Evolutionary conservation across 1,140 invertebrate genomes (phyloP).

Genomic region (Dermatophagoides farinae): DNA sequence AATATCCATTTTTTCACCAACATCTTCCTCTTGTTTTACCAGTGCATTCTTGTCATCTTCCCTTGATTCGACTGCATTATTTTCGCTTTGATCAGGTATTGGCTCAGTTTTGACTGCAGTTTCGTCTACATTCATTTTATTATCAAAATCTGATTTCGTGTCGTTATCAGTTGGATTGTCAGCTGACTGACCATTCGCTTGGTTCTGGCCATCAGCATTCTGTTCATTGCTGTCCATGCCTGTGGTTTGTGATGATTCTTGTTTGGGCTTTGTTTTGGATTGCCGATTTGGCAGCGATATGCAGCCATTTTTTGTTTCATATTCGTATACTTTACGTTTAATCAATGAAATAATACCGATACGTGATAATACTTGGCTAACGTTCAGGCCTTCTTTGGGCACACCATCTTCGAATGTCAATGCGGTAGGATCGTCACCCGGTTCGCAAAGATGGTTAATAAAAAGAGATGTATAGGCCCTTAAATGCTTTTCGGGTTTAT

Average conservation of each 20-base stretch:
- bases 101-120: neutral
- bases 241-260: neutral
- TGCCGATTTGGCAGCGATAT: neutral
- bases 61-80: neutral
- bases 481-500: slow-evolving; percentile 9
- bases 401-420: slow-evolving; percentile 10
- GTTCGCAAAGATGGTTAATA: slow-evolving; percentile 5
- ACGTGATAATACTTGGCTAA: slow-evolving; percentile 6
- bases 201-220: neutral
- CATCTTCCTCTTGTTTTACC: neutral
- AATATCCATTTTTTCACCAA: neutral
- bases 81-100: neutral
- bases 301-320: slow-evolving; percentile 1
- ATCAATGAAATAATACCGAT: slow-evolving; percentile 11
- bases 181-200: neutral
- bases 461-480: slow-evolving; percentile 8
- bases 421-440: neutral
- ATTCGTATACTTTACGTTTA: slow-evolving; percentile 6
- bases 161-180: neutral
- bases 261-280: neutral
- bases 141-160: neutral
- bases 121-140: neutral
- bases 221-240: neutral
- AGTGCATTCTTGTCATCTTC: neutral
- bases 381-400: slow-evolving; percentile 9